Evolutionary conservation across 2,888 invertebrate species (phyloP).

Genomic region (Isotomurus palustris): DNA sequence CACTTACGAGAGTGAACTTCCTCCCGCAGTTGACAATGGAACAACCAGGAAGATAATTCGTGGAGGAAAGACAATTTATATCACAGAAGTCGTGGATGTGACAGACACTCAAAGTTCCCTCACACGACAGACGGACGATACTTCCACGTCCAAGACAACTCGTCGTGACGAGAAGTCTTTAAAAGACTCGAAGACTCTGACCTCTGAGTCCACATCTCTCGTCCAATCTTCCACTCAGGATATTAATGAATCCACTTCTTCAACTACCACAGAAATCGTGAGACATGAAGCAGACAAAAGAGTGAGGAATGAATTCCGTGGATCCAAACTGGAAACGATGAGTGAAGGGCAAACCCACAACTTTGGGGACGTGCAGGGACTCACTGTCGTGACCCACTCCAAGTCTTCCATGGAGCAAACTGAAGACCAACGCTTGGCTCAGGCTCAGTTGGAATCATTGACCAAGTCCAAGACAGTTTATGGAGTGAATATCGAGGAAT

Average conservation of each 20-base stretch:
- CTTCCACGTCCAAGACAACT: too few relatives aligned
- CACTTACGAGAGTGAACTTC: background rate
- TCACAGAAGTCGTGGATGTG: too few relatives aligned
- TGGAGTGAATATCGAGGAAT: constrained; percentile 40
- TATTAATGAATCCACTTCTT: background rate
- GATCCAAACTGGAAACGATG: constrained; percentile 39
- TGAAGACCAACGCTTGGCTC: constrained; percentile 39
- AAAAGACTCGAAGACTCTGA: background rate
- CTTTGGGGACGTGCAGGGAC: constrained; percentile 41
- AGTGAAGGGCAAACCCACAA: constrained; percentile 38
- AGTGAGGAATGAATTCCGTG: constrained; percentile 27
- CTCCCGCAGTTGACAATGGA: background rate
- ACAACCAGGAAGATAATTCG: constrained; percentile 30
- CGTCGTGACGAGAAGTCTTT: too few relatives aligned
- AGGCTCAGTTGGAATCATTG: constrained; percentile 34
- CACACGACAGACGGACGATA: too few relatives aligned
- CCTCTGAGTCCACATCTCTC: background rate
- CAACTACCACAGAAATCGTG: constrained; percentile 11
- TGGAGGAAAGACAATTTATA: constrained; percentile 35
- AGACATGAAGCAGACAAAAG: constrained; percentile 10
- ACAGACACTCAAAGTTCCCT: background rate
- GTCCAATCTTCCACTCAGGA: background rate
- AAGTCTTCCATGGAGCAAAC: constrained; percentile 43
- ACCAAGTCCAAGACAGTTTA: constrained; percentile 30
- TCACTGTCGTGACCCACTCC: constrained; percentile 43